These are phyloP conservation scores for Drosophila parvula DNA, from an alignment of 1,140 invertebrate genomes.

Conservation along the genomic window DNA sequence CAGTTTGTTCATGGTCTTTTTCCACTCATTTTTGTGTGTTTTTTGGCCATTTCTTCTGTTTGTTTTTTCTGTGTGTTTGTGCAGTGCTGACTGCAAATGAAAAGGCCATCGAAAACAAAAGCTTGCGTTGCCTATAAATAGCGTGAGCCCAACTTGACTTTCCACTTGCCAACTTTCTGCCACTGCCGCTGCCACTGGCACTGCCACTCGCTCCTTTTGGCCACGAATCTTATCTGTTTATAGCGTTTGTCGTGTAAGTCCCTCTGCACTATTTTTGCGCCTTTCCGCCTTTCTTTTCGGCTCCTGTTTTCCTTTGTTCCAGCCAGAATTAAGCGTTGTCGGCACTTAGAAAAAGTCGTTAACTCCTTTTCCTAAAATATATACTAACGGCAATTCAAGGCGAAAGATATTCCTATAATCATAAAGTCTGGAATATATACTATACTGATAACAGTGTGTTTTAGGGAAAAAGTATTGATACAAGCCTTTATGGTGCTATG, in stretches of 20 bases:
- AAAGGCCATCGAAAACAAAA: constrained; percentile 82
- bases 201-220: constrained; percentile 33
- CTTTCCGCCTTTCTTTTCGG: constrained; percentile 21
- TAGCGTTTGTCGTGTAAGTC: constrained; percentile 66
- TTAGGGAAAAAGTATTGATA: not conserved
- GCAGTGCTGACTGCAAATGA: constrained; percentile 72
- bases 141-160: constrained; percentile 76
- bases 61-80: constrained; percentile 42
- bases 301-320: constrained; percentile 28
- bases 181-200: constrained; percentile 8
- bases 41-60: constrained; percentile 35
- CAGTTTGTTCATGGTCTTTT: constrained; percentile 32
- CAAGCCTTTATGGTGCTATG: not conserved
- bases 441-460: not conserved
- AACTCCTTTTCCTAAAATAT: not conserved
- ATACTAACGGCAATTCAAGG: not conserved
- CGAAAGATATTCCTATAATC: no score
- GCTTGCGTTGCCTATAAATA: constrained; percentile 79
- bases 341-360: not conserved
- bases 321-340: constrained; percentile 40
- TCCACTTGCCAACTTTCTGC: constrained; percentile 68
- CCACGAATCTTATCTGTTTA: constrained; percentile 50
- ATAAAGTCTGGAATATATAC: not conserved
- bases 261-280: constrained; percentile 19
- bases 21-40: constrained; percentile 15